Base-by-base conservation (phyloP, 2,797 vertebrate genomes). In the Eptatretus atami region DNA sequence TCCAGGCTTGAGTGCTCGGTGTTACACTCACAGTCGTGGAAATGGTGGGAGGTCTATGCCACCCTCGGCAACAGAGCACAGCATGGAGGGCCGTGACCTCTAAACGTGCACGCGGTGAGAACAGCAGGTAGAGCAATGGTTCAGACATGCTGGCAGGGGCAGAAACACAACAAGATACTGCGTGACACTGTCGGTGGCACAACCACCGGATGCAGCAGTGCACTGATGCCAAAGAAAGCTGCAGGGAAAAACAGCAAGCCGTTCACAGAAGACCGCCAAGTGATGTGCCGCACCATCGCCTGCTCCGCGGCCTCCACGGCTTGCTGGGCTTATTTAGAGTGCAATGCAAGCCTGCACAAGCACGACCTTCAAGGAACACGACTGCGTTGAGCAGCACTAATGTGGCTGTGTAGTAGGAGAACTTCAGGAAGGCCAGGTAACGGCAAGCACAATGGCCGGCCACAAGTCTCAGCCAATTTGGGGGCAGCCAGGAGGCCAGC, bases 201-300 rank as follows among this genome's bases (percentile, higher is more conserved):
- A 1, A 82, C 78, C 65, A 88, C 78, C 69, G 92, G 82, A 68
- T 80, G 79, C 66, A 92, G 79, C 64, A 80, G 77, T 53, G 83
- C 87, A 69, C 83, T 85, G 69, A 94, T 82, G 64, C 81, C 83
- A 65, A 92, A 80, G 75, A 93, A 90, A 69, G 86, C 88, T 68
- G 93, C 83, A 0, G 88, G 87, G 60, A 86, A 82, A 70, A 87
- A 87, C 13, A 95, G 84, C 52, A 93, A 78, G 65, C 86, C 84
- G 24, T 94, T 85, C 60, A 80, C 81, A n/a, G 67, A 95, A 84
- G 75, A 93, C 86, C 66, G 77, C 83, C 86, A 86, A 70, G 86
- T 84, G 63, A 94, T 80, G 1, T 93, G 87, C 73, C 86, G 82
- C 70, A 86, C 82, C 81, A 92, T 85, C 69, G 81, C 78, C 0